Conservation (phyloP, 2,888 invertebrate genomes). For the Zygaena filipendulae region DNA sequence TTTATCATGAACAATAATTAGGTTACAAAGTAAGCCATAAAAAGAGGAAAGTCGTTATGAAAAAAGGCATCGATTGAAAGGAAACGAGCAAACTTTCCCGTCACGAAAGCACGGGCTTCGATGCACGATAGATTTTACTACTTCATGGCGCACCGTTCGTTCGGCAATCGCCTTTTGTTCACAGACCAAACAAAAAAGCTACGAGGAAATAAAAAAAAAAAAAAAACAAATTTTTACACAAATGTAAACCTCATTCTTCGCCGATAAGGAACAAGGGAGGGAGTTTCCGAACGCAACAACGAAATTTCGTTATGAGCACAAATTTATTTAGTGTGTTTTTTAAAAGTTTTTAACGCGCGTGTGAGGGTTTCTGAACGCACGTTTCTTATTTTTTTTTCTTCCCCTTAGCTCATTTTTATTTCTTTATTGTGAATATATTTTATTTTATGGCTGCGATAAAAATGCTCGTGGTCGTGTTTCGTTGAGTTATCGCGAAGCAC, state of each 20-base stretch:
- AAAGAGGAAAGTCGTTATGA: slow-evolving; percentile 28
- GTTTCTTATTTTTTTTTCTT: no score
- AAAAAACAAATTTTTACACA: slow-evolving; percentile 8
- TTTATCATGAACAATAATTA: slow-evolving; percentile 36
- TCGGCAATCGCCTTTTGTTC: slow-evolving; percentile 35
- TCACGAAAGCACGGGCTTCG: slow-evolving; percentile 48
- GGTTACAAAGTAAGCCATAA: slow-evolving; percentile 29
- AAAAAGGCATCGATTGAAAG: slow-evolving; percentile 52
- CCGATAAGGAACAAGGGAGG: slow-evolving; percentile 9
- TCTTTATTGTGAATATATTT: no score
- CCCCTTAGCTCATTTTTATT: no score
- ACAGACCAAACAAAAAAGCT: no score
- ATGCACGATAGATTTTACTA: slow-evolving; percentile 60
- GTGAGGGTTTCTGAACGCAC: no score
- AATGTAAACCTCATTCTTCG: slow-evolving; percentile 2
- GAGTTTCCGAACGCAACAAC: no score
- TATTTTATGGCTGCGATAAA: slow-evolving; percentile 62
- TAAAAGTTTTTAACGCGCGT: no score
- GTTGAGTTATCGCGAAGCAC: slow-evolving; percentile 45
- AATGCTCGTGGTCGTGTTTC: slow-evolving; percentile 56
- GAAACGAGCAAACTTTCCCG: slow-evolving; percentile 41
- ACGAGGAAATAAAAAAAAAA: no score
- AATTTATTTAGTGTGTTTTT: no score
- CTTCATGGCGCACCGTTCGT: no score
- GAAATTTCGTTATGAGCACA: no score